Percentiles rank a stretch among this genome's conserved stretches.
Evolutionary conservation across 2,888 invertebrate species (phyloP).

Genomic region (Plagiodera versicolora): DNA sequence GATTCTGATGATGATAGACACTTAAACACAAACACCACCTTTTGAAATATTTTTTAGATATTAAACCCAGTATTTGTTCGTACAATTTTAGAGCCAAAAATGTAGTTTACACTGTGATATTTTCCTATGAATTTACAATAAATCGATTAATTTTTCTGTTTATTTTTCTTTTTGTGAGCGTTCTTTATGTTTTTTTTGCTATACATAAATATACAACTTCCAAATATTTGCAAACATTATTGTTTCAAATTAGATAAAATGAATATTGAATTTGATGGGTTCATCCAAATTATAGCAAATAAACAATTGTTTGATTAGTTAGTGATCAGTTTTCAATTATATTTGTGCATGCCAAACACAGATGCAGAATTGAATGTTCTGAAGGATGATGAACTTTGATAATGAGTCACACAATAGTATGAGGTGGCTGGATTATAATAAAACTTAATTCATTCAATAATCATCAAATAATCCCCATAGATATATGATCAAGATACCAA

Average conservation of each 20-base stretch:
- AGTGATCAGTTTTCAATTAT: background rate
- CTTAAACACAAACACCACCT: slow-evolving; percentile 45
- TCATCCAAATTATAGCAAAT: background rate
- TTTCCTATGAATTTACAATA: slow-evolving; percentile 41
- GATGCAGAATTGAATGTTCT: background rate
- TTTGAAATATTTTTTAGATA: slow-evolving; percentile 32
- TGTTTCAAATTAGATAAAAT: no score
- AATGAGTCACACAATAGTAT: background rate
- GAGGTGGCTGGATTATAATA: no score
- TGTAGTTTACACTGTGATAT: slow-evolving; percentile 45
- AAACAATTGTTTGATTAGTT: background rate
- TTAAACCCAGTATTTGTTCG: slow-evolving; percentile 18
- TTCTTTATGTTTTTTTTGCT: slow-evolving; percentile 33
- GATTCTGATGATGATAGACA: slow-evolving; percentile 36
- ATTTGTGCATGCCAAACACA: background rate
- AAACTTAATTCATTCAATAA: no score
- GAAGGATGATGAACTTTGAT: background rate
- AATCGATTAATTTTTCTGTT: slow-evolving; percentile 42
- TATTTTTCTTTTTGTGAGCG: slow-evolving; percentile 40
- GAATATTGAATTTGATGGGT: no score
- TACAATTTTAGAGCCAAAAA: slow-evolving; percentile 10
- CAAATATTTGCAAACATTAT: background rate
- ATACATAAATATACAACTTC: background rate
- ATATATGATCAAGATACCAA: no score
- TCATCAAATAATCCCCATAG: no score